Conservation (phyloP, 2,888 invertebrate species). For the Phalera bucephala region DNA sequence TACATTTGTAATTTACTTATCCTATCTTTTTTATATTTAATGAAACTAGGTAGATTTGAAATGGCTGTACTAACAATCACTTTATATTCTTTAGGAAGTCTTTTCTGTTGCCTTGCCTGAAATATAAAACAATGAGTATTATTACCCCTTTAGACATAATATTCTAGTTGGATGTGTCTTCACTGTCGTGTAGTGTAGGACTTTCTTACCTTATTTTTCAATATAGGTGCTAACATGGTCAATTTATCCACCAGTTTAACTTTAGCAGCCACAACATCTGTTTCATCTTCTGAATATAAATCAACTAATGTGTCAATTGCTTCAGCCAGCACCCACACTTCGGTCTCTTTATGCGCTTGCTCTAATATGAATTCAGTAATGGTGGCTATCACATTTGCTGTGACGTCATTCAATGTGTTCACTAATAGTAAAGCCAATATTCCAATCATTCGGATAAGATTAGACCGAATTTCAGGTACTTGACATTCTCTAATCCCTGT, state of each 20-base stretch:
- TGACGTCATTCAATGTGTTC: constrained; percentile 60
- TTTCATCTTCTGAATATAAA: constrained; percentile 90
- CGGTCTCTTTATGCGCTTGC: constrained; percentile 82
- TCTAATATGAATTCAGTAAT: constrained; percentile 85
- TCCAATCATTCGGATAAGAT: constrained; percentile 83
- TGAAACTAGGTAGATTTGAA: constrained; percentile 87
- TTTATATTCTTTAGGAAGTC: constrained; percentile 85
- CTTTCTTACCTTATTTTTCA: constrained; percentile 86
- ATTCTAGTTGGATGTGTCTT: neutral
- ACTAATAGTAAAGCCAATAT: constrained; percentile 77
- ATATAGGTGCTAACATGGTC: constrained; percentile 78
- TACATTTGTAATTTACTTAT: constrained; percentile 52
- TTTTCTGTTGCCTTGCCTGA: constrained; percentile 86
- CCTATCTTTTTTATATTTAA: constrained; percentile 85
- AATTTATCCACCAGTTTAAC: constrained; percentile 86
- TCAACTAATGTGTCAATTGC: constrained; percentile 89
- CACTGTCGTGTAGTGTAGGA: too few relatives aligned
- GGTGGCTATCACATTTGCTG: constrained; percentile 58
- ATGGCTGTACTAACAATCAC: constrained; percentile 87
- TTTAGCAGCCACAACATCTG: constrained; percentile 85
- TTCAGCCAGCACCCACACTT: constrained; percentile 89
- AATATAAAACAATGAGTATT: constrained; percentile 25
- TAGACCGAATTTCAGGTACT: constrained; percentile 81
- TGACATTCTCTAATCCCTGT: constrained; percentile 78
- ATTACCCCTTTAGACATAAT: neutral